Base-by-base conservation (phyloP, 2,797 vertebrate genomes). In the Tragopan temminckii region DNA sequence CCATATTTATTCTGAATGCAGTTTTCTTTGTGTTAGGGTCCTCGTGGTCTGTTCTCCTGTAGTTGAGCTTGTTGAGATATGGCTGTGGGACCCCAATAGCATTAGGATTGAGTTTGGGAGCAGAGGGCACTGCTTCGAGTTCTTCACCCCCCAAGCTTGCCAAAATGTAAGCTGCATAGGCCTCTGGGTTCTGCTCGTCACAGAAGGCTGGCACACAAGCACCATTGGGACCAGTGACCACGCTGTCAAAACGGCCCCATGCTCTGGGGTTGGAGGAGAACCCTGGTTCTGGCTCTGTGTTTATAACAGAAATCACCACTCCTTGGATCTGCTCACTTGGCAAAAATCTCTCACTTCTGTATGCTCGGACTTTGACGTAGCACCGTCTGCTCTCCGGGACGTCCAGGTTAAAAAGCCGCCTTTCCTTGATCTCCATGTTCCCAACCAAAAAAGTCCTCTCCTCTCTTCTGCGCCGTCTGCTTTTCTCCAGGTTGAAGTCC, bases 381-480 rank as follows among this genome's bases (percentile, higher is more conserved):
- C 99, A 99, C 80, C 99, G 98, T 43, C 99, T 98, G 96, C 98
- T 99, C 94, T 99, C 99, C 1, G 99, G 99, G 35, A 99, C 99
- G 0, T 99, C 99, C 50, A 99, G 96, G 97, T 99, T 99, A 91
- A 99, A 99, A 45, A 99, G 98, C 59, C 99, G 96, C 80, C 99
- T 97, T 91, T 99, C 99, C 66, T 99, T 98, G 94, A 99, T 99
- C 97, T 99, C 99, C 99, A 99, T 99, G 95, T 99, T 99, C 33
- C 99, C 99, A 67, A 99, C 98, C 80, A 99, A 97, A 95, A 99
- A 99, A 1, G 99, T 99, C 89, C 99, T 98, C 74, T 99, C 98
- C 70, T 99, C 99, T 61, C 99, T 98, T 96, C 98, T 99, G n/a
- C 83, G 96, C 85, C 99, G 97, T 61, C 81, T 98, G 90, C 97